Conservation (phyloP, 2,888 invertebrate species). For the Drosophila longiperda region DNA sequence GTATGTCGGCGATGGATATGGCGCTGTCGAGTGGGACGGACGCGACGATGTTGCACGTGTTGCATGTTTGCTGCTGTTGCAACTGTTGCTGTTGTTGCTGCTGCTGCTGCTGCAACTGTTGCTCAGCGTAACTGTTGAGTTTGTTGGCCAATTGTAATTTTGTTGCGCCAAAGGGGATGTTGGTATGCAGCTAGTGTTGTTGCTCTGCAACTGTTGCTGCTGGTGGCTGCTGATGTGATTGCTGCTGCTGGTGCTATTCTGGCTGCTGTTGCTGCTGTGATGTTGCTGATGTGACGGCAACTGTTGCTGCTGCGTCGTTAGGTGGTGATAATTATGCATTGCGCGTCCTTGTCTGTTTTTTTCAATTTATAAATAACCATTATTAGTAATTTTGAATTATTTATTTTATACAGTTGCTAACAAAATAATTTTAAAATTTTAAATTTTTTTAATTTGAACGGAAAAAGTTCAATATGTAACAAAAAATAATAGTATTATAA, state of each 20-base stretch:
- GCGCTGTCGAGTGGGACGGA: slow-evolving; percentile 86
- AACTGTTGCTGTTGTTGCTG: slow-evolving; percentile 11
- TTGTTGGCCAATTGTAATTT: slow-evolving; percentile 84
- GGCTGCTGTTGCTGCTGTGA: slow-evolving; percentile 50
- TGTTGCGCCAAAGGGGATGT: slow-evolving; percentile 84
- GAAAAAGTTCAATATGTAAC: too few species aligned
- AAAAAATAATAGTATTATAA: too few species aligned
- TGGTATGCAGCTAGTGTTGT: slow-evolving; percentile 83
- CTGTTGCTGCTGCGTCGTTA: slow-evolving; percentile 63
- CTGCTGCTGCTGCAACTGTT: slow-evolving; percentile 34
- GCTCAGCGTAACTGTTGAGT: slow-evolving; percentile 61
- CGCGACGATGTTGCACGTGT: slow-evolving; percentile 88
- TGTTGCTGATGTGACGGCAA: slow-evolving; percentile 70
- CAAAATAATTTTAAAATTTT: background rate
- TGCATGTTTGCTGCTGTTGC: slow-evolving; percentile 87
- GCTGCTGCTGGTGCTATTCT: slow-evolving; percentile 46
- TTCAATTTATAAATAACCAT: background rate
- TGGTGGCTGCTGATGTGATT: slow-evolving; percentile 75
- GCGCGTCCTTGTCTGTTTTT: slow-evolving; percentile 86
- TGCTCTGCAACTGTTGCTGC: slow-evolving; percentile 77
- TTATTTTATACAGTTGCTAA: background rate
- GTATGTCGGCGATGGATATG: slow-evolving; percentile 85
- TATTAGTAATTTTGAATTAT: background rate
- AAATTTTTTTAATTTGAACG: too few species aligned
- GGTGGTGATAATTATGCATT: slow-evolving; percentile 84